Evolutionary conservation across 2,888 invertebrate species (phyloP).

Genomic region (Mythimna vitellina): DNA sequence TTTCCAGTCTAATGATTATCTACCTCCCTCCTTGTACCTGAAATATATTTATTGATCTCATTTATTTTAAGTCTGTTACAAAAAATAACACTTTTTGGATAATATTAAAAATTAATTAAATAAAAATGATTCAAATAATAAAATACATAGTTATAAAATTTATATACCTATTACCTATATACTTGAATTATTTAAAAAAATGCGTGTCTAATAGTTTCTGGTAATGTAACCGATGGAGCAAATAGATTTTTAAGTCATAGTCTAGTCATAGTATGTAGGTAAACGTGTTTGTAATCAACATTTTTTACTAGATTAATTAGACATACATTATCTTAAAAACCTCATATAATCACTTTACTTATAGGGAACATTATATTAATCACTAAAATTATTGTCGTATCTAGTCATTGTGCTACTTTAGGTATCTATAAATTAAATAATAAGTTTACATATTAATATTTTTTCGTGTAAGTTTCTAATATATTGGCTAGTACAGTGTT

Average conservation of each 20-base stretch:
- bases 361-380: background rate
- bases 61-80: background rate
- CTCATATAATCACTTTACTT: background rate
- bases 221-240: too few relatives aligned
- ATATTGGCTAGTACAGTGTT: background rate
- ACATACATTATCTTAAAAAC: background rate
- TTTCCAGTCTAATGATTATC: background rate
- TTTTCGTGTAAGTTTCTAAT: background rate
- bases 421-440: background rate
- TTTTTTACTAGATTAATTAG: background rate
- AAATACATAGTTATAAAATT: too few relatives aligned
- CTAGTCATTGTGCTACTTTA: background rate
- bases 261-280: background rate
- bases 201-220: too few relatives aligned
- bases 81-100: background rate
- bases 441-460: background rate
- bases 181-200: too few relatives aligned
- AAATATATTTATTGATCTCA: conserved; percentile 10
- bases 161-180: background rate
- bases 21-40: conserved; percentile 21
- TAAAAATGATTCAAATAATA: background rate
- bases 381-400: background rate
- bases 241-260: too few relatives aligned
- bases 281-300: background rate
- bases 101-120: too few relatives aligned